phyloP scores from a whole-genome alignment of 2,113 vertebrate species.

The Entomyzon cyanotis region DNA sequence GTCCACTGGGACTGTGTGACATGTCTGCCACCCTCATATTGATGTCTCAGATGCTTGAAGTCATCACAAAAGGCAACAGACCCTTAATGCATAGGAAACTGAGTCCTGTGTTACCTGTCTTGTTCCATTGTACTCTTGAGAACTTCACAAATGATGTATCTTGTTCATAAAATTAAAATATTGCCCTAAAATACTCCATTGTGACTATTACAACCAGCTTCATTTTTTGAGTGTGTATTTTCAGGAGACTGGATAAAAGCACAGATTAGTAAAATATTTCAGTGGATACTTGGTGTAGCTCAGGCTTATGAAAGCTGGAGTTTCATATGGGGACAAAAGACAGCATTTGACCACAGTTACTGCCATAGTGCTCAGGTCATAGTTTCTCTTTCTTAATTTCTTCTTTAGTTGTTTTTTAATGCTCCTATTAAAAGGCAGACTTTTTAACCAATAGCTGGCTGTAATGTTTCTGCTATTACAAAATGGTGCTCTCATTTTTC shows the following conservation, averaged over 20 bases:
- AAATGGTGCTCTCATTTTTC: not conserved
- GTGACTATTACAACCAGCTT: not conserved
- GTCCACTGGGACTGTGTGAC: not conserved
- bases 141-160: not conserved
- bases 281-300: not conserved
- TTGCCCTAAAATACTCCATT: not conserved
- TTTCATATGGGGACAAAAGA: not conserved
- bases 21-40: not conserved
- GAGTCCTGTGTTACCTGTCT: not conserved
- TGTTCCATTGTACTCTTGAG: accelerated
- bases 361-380: not conserved
- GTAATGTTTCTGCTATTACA: not conserved
- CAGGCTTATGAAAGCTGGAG: not conserved
- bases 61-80: not conserved
- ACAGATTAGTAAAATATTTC: not conserved
- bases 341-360: not conserved
- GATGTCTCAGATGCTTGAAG: not conserved
- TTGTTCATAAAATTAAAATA: not conserved
- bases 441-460: not conserved
- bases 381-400: not conserved
- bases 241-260: not conserved
- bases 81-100: not conserved
- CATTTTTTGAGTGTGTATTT: not conserved
- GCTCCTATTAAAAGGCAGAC: not conserved
- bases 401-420: not conserved